Conservation (phyloP, 2,113 vertebrate genomes). For the Steatornis caripensis region DNA sequence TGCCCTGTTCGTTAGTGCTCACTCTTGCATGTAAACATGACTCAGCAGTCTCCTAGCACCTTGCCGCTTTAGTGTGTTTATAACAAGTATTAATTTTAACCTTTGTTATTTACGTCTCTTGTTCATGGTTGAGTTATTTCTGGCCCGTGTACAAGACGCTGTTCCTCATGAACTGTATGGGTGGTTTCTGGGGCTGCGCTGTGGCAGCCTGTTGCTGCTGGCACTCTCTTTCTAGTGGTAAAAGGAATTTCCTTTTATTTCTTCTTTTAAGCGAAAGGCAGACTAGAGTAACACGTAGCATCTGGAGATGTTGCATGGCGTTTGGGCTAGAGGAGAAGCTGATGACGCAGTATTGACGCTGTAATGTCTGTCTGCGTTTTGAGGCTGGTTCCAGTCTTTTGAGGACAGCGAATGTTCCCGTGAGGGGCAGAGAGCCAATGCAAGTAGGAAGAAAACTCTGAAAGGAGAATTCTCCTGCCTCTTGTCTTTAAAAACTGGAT, state of each 20-base stretch:
- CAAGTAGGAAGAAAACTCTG: neutral
- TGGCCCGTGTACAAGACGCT: neutral
- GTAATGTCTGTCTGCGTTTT: neutral
- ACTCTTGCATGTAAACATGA: rapidly evolving
- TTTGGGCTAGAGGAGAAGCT: neutral
- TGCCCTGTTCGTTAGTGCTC: neutral
- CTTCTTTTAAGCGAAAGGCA: neutral
- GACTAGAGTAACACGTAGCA: neutral
- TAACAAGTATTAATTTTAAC: neutral
- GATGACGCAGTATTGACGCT: neutral
- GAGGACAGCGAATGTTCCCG: neutral
- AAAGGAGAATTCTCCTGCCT: neutral
- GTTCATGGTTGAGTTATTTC: neutral
- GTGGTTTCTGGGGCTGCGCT: neutral
- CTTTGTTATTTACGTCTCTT: neutral
- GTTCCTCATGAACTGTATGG: no score
- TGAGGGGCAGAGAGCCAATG: neutral
- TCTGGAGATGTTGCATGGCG: neutral
- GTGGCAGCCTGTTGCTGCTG: neutral
- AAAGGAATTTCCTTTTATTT: neutral
- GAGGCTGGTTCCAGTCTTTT: neutral
- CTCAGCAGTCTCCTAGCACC: neutral
- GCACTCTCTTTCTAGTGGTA: neutral
- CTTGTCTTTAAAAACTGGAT: neutral
- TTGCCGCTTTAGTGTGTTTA: neutral